Percentiles rank a stretch among this genome's conserved stretches.
phyloP scores from a whole-genome alignment of 1,140 invertebrate genomes.

The Belonocnema kinseyi region DNA sequence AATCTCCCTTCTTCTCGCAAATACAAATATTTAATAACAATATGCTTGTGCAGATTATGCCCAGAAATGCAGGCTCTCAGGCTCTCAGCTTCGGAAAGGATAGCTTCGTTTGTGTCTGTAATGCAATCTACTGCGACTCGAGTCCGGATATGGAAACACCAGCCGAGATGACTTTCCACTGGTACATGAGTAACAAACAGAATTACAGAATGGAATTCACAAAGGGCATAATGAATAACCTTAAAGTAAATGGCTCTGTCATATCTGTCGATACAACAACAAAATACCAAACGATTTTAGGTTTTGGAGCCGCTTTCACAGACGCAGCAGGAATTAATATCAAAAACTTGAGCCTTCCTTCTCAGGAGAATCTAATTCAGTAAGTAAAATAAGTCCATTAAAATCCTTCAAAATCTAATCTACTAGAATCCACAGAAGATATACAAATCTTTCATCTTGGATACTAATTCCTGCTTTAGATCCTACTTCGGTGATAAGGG shows the following conservation, averaged over 20 bases:
- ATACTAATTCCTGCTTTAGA: slow-evolving; percentile 50
- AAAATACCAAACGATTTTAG: slow-evolving; percentile 79
- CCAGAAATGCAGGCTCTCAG: slow-evolving; percentile 66
- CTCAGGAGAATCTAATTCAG: not conserved
- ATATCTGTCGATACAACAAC: slow-evolving; percentile 35
- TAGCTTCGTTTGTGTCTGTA: slow-evolving; percentile 88
- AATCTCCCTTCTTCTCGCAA: not conserved
- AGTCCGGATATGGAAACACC: slow-evolving; percentile 72
- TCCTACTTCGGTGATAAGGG: slow-evolving; percentile 73
- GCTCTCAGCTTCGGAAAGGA: slow-evolving; percentile 65
- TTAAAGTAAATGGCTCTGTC: not conserved
- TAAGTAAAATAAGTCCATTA: not conserved
- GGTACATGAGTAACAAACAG: slow-evolving; percentile 77
- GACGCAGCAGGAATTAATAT: slow-evolving; percentile 88
- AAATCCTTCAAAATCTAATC: no score
- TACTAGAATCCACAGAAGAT: no score
- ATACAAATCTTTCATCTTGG: no score
- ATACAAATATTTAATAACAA: not conserved
- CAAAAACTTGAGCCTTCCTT: slow-evolving; percentile 72
- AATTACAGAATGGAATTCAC: slow-evolving; percentile 73
- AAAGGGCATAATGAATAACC: slow-evolving; percentile 52
- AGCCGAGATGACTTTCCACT: slow-evolving; percentile 70
- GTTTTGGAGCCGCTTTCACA: slow-evolving; percentile 93
- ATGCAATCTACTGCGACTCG: slow-evolving; percentile 86
- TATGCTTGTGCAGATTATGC: slow-evolving; percentile 10